Percentiles rank a stretch among this genome's conserved stretches.
These are phyloP conservation scores for Ischnura elegans DNA, from an alignment of 2,888 invertebrate genomes.

Conservation along the genomic window DNA sequence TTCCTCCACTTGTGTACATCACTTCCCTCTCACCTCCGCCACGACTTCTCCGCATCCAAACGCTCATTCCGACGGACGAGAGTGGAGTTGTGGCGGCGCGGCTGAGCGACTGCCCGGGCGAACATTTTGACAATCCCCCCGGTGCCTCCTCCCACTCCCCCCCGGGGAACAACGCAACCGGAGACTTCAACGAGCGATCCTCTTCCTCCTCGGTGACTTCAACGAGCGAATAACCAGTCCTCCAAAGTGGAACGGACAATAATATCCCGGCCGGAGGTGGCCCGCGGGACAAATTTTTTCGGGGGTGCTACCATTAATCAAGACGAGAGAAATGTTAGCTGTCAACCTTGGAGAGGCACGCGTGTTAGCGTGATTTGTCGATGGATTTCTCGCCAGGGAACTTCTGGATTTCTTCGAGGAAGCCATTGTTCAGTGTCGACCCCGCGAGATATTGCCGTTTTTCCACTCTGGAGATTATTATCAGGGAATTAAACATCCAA, in stretches of 20 bases:
- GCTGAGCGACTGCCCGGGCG: neutral
- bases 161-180: neutral
- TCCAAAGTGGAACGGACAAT: slow-evolving; percentile 16
- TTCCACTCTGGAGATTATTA: neutral
- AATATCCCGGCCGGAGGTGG: neutral
- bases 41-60: slow-evolving; percentile 31
- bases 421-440: neutral
- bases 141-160: neutral
- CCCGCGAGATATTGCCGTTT: neutral
- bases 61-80: slow-evolving; percentile 40
- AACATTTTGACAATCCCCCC: neutral
- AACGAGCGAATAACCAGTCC: neutral
- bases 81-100: neutral
- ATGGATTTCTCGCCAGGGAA: neutral
- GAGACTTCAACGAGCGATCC: neutral
- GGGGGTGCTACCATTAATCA: slow-evolving; percentile 11
- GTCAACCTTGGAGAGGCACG: neutral
- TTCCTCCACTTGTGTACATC: neutral
- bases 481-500: neutral
- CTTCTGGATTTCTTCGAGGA: slow-evolving; percentile 4
- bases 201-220: neutral
- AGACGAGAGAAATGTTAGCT: neutral
- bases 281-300: neutral
- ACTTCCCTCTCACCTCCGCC: neutral
- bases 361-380: slow-evolving; percentile 4